Conservation (phyloP, 2,888 invertebrate species). For the Conops quadrifasciatus region DNA sequence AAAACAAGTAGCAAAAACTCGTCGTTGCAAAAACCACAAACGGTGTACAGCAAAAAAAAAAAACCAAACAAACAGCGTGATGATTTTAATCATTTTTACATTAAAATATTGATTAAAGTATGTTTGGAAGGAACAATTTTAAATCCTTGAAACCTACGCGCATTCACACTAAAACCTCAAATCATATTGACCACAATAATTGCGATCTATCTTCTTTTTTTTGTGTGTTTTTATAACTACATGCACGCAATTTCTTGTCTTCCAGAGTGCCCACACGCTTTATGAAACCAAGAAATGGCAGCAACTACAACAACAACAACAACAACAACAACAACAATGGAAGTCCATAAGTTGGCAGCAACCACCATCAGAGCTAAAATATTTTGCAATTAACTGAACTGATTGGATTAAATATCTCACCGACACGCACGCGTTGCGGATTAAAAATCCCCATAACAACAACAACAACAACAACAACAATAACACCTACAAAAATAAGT, state of each 20-base stretch:
- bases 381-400: conserved; percentile 56
- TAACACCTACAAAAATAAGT: conserved; percentile 4
- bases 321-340: too few species aligned
- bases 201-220: conserved; percentile 14
- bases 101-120: conserved; percentile 5
- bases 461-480: background rate
- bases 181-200: conserved; percentile 8
- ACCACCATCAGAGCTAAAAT: conserved; percentile 29
- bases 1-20: too few species aligned
- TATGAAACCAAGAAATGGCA: too few species aligned
- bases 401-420: conserved; percentile 55
- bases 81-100: background rate
- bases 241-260: conserved; percentile 24
- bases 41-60: background rate
- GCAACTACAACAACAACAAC: too few species aligned
- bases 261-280: background rate
- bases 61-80: background rate
- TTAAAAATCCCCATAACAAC: background rate
- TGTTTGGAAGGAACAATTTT: background rate
- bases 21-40: background rate
- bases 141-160: background rate
- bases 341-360: background rate
- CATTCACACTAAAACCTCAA: background rate
- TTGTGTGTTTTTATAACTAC: background rate
- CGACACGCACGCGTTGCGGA: conserved; percentile 52